Base-by-base conservation (phyloP, 2,888 invertebrate genomes). In the Sphecodes monilicornis region DNA sequence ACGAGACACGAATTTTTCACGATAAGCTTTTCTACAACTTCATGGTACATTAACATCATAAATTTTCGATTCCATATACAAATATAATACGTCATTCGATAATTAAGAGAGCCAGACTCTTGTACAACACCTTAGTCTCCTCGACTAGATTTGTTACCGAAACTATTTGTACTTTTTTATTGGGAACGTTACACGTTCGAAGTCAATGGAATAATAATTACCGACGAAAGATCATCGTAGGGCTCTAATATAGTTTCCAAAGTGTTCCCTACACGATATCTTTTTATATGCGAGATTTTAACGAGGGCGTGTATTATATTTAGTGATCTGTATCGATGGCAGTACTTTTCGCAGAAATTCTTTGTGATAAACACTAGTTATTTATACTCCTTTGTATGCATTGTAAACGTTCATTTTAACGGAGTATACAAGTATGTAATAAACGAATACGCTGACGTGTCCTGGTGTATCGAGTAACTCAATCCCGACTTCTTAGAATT, bases 391-490 rank as follows among this genome's bases (percentile, higher is more conserved):
- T 80, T 76, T 60, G 76, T 60, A 46, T 39, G 32, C 46, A 80
- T 76, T 86, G 86, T 86, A 86, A n/a, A 68, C 29, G 26, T 80
- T 77, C 41, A 74, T 73, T 86, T 77, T 84, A 81, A 74, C 69
- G 29, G 22, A 81, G 54, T 68, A 71, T 50, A 75, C 39, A 64
- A 66, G 71, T 73, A 80, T 66, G 29, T 60, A 82, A 82, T 82
- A 86, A 86, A 80, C 43, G 18, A 76, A 73, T 82, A 85, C 74
- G 78, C 46, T 60, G 6, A 66, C n/a, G 16, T 50, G 16, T 66
- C 10, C 22, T 66, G 26, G 36, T 54, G 90, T 80, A 93, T 75
- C 29, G 16, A 60, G 29, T 29, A 29, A 29, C 10, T 54, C n/a
- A 54, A 11, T 54, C 54, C 54, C 54, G n/a, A 54, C n/a, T 54